Evolutionary conservation across 2,888 invertebrate genomes (phyloP).

Genomic region (Chrysotoxum bicinctum): DNA sequence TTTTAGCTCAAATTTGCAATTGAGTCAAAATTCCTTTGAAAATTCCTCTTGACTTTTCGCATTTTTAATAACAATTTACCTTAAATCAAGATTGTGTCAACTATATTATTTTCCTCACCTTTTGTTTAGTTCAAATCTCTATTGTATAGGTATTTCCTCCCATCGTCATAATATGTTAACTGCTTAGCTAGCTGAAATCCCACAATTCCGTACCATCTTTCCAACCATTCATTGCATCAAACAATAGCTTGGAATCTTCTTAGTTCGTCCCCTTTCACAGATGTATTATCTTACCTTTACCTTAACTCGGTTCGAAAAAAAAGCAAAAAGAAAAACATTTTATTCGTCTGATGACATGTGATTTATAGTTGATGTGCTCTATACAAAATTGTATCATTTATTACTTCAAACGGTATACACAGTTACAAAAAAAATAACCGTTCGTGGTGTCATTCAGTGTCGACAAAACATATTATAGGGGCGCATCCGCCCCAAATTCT

Average conservation of each 20-base stretch:
- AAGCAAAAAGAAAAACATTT: constrained; percentile 31
- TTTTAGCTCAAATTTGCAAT: not conserved
- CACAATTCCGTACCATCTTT: not conserved
- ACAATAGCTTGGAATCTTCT: constrained; percentile 28
- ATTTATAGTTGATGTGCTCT: constrained; percentile 54
- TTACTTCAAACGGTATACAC: constrained; percentile 43
- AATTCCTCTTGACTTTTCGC: not conserved
- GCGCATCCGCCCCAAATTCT: constrained; percentile 50
- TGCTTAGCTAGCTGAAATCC: not conserved
- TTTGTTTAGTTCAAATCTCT: not conserved
- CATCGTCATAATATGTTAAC: constrained; percentile 9
- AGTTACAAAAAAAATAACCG: constrained; percentile 8
- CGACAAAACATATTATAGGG: constrained; percentile 40
- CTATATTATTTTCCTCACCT: constrained; percentile 8
- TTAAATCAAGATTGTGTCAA: constrained; percentile 24
- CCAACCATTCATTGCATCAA: constrained; percentile 1
- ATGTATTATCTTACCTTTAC: constrained; percentile 6
- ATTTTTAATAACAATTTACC: constrained; percentile 19
- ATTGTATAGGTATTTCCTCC: not conserved
- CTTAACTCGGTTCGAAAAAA: not conserved
- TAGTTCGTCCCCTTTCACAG: constrained; percentile 1
- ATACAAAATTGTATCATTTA: constrained; percentile 67
- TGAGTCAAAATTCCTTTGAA: not conserved
- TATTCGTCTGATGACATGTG: constrained; percentile 59
- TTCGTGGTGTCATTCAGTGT: constrained; percentile 42